phyloP scores from a whole-genome alignment of 1,140 invertebrate species.

The Temnothorax nylanderi region DNA sequence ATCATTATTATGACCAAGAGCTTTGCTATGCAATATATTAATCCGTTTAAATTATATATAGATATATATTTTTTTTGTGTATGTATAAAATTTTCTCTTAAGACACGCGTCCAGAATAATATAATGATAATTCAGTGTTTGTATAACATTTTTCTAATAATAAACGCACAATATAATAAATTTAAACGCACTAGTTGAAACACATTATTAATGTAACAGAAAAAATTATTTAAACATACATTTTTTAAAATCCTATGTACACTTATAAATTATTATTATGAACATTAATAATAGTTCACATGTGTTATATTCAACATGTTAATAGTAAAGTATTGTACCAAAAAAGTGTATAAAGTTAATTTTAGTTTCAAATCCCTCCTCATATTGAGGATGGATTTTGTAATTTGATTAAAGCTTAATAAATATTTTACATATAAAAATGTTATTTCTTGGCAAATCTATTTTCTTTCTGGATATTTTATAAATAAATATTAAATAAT shows the following conservation, averaged over 20 bases:
- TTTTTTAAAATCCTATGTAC: neutral
- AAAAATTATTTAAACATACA: neutral
- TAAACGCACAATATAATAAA: constrained; percentile 33
- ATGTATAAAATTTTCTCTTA: neutral
- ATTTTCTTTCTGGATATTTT: neutral
- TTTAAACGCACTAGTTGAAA: neutral
- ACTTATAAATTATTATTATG: neutral
- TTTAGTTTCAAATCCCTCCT: constrained; percentile 17
- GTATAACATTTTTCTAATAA: constrained; percentile 12
- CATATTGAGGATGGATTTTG: constrained; percentile 19
- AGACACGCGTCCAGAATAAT: neutral
- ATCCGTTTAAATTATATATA: neutral
- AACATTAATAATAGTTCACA: neutral
- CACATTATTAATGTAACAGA: neutral
- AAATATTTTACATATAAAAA: constrained; percentile 45
- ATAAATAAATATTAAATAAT: constrained; percentile 25
- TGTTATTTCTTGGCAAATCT: constrained; percentile 7
- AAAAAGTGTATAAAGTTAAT: constrained; percentile 26
- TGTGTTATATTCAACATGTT: constrained; percentile 10
- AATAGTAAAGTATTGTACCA: constrained; percentile 11
- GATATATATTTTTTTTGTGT: neutral
- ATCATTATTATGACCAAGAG: neutral
- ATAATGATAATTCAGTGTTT: constrained; percentile 12
- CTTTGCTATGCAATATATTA: neutral
- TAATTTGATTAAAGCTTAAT: constrained; percentile 35